Conservation (phyloP, 1,140 invertebrate genomes). For the Zophobas morio region DNA sequence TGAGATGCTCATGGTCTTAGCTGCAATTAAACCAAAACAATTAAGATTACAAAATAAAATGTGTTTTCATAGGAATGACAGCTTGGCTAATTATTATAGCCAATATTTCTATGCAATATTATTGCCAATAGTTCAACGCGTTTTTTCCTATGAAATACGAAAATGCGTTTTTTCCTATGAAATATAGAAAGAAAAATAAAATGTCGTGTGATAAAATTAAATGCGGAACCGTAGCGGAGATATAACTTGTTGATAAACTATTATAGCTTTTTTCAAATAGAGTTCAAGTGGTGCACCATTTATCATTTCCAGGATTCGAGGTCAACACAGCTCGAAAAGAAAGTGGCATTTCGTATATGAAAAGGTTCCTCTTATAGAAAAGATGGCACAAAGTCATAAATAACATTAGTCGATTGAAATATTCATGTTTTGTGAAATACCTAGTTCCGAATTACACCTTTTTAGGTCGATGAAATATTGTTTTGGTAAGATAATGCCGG, state of each 20-base stretch:
- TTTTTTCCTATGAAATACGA: background rate
- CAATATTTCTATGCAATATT: too few relatives aligned
- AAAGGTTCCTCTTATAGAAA: background rate
- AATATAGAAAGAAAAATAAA: background rate
- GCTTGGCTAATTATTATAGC: too few relatives aligned
- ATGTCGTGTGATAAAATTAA: background rate
- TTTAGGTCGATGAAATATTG: background rate
- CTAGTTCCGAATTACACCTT: background rate
- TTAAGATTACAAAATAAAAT: too few relatives aligned
- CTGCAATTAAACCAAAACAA: too few relatives aligned
- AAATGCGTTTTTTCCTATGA: background rate
- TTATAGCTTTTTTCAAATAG: background rate
- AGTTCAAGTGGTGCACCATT: constrained; percentile 4
- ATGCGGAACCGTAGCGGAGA: background rate
- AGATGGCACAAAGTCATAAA: constrained; percentile 9
- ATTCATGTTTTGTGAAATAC: background rate
- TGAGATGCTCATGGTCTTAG: too few relatives aligned
- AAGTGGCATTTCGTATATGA: constrained; percentile 24
- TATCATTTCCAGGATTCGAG: constrained; percentile 15
- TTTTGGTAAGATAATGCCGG: constrained; percentile 13
- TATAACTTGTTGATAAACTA: constrained; percentile 41
- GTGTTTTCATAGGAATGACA: too few relatives aligned
- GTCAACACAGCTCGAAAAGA: constrained; percentile 8
- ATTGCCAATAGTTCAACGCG: too few relatives aligned
- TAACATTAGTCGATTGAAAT: constrained; percentile 6